Percentiles rank a stretch among this genome's conserved stretches.
phyloP scores from a whole-genome alignment of 2,113 vertebrate species.

The Poicephalus gulielmi region DNA sequence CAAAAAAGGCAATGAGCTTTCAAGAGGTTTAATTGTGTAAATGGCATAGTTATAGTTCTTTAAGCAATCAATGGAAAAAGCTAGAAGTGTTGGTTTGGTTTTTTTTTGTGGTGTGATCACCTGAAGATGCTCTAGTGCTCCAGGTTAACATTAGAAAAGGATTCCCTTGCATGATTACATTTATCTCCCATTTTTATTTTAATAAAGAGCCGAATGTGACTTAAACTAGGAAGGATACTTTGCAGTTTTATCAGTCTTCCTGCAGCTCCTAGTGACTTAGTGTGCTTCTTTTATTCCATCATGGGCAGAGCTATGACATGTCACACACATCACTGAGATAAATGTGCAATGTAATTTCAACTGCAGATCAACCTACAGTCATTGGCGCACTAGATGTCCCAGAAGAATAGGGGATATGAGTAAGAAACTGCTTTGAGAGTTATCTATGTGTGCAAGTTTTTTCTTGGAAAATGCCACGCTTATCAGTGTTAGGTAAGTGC shows the following conservation, averaged over 20 bases:
- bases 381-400: neutral
- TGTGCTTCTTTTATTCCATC: neutral
- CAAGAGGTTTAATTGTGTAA: neutral
- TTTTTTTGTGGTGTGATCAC: neutral
- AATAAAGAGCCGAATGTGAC: neutral
- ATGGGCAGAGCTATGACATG: neutral
- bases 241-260: neutral
- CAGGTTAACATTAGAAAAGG: neutral
- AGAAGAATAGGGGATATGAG: neutral
- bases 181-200: neutral
- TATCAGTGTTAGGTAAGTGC: neutral
- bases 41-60: neutral
- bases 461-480: neutral
- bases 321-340: neutral
- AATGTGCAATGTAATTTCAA: neutral
- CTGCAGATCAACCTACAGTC: neutral
- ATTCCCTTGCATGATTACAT: neutral
- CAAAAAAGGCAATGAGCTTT: neutral
- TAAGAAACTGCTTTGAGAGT: neutral
- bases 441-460: neutral
- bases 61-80: neutral
- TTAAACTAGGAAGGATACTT: neutral
- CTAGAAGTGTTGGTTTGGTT: neutral
- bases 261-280: neutral
- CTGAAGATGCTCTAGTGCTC: neutral